A percentile compares a stretch with the other conserved stretches of the same genome.
Evolutionary conservation across 2,888 invertebrate species (phyloP).

Genomic region (Troides helena): DNA sequence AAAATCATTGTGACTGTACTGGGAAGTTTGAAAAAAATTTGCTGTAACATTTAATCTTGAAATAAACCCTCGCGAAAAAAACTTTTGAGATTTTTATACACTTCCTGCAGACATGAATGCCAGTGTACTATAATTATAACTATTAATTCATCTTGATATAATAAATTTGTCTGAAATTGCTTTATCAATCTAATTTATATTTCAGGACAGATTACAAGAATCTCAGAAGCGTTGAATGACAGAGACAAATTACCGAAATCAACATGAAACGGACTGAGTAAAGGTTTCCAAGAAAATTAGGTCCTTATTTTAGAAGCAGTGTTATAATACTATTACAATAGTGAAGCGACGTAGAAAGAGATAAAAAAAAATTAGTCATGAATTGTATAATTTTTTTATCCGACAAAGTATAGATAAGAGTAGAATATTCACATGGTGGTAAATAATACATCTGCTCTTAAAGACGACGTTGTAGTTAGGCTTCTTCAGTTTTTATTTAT

Average conservation of each 20-base stretch:
- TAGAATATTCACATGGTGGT: no score
- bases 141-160: background rate
- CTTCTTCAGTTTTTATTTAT: no score
- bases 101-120: background rate
- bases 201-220: background rate
- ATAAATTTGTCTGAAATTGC: background rate
- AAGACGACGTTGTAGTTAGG: no score
- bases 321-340: constrained; percentile 13
- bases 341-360: constrained; percentile 1
- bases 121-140: background rate
- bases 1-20: no score
- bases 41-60: background rate
- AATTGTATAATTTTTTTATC: no score
- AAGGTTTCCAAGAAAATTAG: constrained; percentile 6
- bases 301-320: background rate
- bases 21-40: background rate
- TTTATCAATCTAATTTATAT: background rate
- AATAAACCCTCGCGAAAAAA: background rate
- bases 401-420: no score
- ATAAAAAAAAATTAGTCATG: background rate
- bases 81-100: background rate
- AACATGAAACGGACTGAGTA: background rate
- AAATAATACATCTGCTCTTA: no score
- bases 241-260: background rate
- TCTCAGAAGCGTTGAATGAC: background rate